A percentile compares a stretch with the other conserved stretches of the same genome.
Evolutionary conservation across 2,113 vertebrate genomes (phyloP).

Genomic region (Hystrix brachyura): DNA sequence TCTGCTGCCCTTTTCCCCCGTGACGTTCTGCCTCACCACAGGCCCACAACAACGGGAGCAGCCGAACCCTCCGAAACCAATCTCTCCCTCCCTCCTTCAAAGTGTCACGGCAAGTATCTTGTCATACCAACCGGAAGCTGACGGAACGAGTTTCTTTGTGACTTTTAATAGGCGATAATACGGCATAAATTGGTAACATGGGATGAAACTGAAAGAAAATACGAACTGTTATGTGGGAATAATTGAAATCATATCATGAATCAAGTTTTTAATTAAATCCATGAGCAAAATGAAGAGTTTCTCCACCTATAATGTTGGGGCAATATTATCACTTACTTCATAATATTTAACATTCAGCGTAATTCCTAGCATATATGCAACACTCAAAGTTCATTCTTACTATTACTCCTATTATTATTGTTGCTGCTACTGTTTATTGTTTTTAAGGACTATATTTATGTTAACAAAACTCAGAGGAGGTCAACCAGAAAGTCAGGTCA

Average conservation of each 20-base stretch:
- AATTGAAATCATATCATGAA: neutral
- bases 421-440: neutral
- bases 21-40: too few relatives aligned
- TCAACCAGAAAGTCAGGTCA: slow-evolving; percentile 6
- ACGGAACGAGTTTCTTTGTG: neutral
- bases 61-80: neutral
- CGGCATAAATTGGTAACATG: neutral
- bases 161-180: neutral
- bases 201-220: neutral
- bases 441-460: neutral
- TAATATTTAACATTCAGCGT: neutral
- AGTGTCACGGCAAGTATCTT: neutral
- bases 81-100: neutral
- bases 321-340: neutral
- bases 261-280: neutral
- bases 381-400: neutral
- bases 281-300: neutral
- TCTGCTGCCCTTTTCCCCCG: too few relatives aligned
- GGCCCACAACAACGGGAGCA: too few relatives aligned
- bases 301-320: neutral
- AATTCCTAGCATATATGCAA: neutral
- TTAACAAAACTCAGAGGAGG: slow-evolving; percentile 10
- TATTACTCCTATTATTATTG: neutral
- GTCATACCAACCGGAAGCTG: neutral
- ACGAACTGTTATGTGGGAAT: neutral